Evolutionary conservation across 2,113 vertebrate species (phyloP).

Genomic region (Tautogolabrus adspersus): DNA sequence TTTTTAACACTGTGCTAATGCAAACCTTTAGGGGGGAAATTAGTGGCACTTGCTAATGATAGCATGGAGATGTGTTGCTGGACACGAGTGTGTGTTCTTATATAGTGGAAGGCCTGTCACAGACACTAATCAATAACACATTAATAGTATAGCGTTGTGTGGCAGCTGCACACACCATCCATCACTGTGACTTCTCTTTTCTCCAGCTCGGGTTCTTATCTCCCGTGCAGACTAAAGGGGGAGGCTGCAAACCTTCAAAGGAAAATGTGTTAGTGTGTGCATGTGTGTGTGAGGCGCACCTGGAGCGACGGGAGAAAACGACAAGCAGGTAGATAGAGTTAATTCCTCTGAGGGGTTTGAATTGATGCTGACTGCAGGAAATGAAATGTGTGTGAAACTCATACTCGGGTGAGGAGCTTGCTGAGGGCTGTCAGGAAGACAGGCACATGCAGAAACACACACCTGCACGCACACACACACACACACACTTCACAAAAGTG

Average conservation of each 20-base stretch:
- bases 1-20: constrained; percentile 34
- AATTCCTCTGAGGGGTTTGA: constrained; percentile 68
- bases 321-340: constrained; percentile 74
- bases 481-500: constrained; percentile 13
- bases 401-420: constrained; percentile 46
- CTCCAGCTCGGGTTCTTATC: constrained; percentile 58
- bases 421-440: constrained; percentile 35
- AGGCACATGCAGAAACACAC: not conserved
- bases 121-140: constrained; percentile 76
- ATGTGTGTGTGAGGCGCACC: constrained; percentile 11
- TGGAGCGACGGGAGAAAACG: constrained; percentile 57
- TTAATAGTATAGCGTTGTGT: constrained; percentile 64
- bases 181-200: constrained; percentile 71
- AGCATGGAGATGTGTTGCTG: constrained; percentile 9
- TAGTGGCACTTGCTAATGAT: constrained; percentile 50
- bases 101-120: constrained; percentile 40
- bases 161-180: constrained; percentile 61
- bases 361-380: constrained; percentile 75
- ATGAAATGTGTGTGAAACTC: constrained; percentile 68
- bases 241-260: constrained; percentile 60
- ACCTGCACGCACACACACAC: not conserved
- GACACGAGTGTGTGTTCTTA: constrained; percentile 23
- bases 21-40: constrained; percentile 35
- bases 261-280: constrained; percentile 11
- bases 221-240: constrained; percentile 42